Base-by-base conservation (phyloP, 2,888 invertebrate genomes). In the Pegoplata infirma region DNA sequence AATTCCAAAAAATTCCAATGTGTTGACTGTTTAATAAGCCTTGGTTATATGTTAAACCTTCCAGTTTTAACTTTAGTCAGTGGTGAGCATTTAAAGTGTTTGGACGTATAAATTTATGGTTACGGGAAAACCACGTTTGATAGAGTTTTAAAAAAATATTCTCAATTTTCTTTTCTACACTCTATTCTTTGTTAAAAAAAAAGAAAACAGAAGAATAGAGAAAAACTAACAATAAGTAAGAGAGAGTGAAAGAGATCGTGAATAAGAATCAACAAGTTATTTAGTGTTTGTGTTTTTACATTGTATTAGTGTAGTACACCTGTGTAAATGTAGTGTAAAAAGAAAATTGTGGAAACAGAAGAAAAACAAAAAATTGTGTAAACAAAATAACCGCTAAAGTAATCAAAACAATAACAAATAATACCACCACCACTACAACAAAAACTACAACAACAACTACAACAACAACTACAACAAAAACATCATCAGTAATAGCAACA, bases 31-130 rank as follows among this genome's bases (percentile, higher is more conserved):
- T 76, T 69, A n/a, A n/a, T n/a, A 36, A 56, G 64, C 21, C 51
- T 17, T 73, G 56, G 51, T 19, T 59, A 71, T 80, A 12, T 32
- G 8, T 32, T n/a, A 80, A 36, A 19, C 71, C 61, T 82, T 72
- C 81, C 80, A 74, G 78, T 67, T 83, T 85, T 73, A 61, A 66
- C 59, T 83, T 86, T 77, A 87, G 87, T 87, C 84, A 83, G 82
- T 82, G 81, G 82, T 83, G 58, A 83, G 66, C 67, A 82, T 82
- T 81, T 84, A 81, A 80, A 81, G 79, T 80, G 78, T 61, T 80
- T 80, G 64, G 87, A 86, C 84, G 86, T 86, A 81, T 76, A 40
- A n/a, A 28, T 55, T 23, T 19, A n/a, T 47, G 12, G 25, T 49
- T 40, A 28, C 58, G 64, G 55, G 19, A 4, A 44, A 63, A 23